These are phyloP conservation scores for Pantelozetes paolii DNA, from an alignment of 2,888 invertebrate genomes.

Conservation along the genomic window DNA sequence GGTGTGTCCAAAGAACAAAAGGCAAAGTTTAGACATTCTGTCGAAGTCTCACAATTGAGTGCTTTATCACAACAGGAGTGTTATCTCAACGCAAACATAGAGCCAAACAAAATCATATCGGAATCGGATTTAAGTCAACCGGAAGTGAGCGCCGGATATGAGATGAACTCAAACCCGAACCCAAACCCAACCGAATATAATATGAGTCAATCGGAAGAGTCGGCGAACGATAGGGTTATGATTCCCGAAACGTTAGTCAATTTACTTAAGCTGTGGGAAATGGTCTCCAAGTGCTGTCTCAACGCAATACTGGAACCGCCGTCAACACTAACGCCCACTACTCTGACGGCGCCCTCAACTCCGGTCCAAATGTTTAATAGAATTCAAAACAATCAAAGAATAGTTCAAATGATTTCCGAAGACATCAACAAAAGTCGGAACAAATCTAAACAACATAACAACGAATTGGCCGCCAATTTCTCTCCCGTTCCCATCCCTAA, in stretches of 20 bases:
- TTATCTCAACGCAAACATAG: slow-evolving; percentile 72
- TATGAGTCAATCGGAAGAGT: slow-evolving; percentile 36
- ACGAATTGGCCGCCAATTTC: neutral
- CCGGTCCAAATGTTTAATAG: slow-evolving; percentile 39
- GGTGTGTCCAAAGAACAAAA: slow-evolving; percentile 51
- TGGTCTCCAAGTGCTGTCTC: slow-evolving; percentile 62
- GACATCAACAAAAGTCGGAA: slow-evolving; percentile 13
- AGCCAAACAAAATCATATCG: slow-evolving; percentile 56
- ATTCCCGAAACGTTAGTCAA: slow-evolving; percentile 78
- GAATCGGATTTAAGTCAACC: slow-evolving; percentile 54
- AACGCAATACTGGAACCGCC: slow-evolving; percentile 20
- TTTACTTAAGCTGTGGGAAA: slow-evolving; percentile 83
- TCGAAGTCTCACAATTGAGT: slow-evolving; percentile 63
- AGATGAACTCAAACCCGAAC: slow-evolving; percentile 24
- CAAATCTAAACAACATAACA: slow-evolving; percentile 15
- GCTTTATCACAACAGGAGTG: slow-evolving; percentile 62
- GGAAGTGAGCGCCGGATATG: slow-evolving; percentile 1
- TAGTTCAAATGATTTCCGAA: slow-evolving; percentile 23
- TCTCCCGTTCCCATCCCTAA: neutral
- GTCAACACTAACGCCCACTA: neutral
- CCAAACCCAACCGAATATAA: no score
- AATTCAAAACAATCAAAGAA: slow-evolving; percentile 32
- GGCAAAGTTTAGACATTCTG: slow-evolving; percentile 75
- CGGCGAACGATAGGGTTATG: slow-evolving; percentile 40
- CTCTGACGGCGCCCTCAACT: slow-evolving; percentile 27